These are phyloP conservation scores for Henricia sp. DNA, from an alignment of 53 echinoderm and acorn worm species.

Conservation along the genomic window DNA sequence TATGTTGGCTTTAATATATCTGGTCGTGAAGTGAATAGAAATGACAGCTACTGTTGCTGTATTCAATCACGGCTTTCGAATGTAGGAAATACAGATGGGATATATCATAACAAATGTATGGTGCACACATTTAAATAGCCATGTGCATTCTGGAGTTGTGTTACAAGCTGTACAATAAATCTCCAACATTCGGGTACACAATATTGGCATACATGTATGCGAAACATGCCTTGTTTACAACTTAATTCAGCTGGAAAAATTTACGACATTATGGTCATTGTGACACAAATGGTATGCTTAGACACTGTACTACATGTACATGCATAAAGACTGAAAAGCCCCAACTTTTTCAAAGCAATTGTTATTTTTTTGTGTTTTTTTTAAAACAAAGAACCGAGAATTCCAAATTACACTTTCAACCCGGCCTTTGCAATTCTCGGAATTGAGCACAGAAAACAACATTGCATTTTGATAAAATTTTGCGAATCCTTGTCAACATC, in stretches of 20 bases:
- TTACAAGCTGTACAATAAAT: neutral
- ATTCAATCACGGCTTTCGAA: too few relatives aligned
- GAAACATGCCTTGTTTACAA: neutral
- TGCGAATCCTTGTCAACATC: too few relatives aligned
- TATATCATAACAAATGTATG: too few relatives aligned
- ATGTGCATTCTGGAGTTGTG: neutral
- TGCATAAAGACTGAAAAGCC: too few relatives aligned
- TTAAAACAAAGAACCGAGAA: too few relatives aligned
- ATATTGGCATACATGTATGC: neutral
- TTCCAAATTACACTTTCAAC: neutral
- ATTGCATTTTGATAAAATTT: neutral
- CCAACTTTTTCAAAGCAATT: too few relatives aligned
- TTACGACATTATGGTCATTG: neutral
- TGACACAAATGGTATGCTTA: neutral
- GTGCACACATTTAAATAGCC: too few relatives aligned
- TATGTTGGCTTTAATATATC: neutral
- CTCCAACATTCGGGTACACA: neutral
- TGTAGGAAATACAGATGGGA: too few relatives aligned
- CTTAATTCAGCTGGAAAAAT: neutral
- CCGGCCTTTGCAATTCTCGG: neutral
- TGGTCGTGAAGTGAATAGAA: neutral
- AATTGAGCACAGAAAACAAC: neutral
- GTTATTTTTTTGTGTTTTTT: too few relatives aligned
- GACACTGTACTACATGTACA: neutral
- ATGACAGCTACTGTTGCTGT: neutral